These are phyloP conservation scores for Euspilapteryx auroguttella DNA, from an alignment of 2,888 invertebrate species.

Conservation along the genomic window DNA sequence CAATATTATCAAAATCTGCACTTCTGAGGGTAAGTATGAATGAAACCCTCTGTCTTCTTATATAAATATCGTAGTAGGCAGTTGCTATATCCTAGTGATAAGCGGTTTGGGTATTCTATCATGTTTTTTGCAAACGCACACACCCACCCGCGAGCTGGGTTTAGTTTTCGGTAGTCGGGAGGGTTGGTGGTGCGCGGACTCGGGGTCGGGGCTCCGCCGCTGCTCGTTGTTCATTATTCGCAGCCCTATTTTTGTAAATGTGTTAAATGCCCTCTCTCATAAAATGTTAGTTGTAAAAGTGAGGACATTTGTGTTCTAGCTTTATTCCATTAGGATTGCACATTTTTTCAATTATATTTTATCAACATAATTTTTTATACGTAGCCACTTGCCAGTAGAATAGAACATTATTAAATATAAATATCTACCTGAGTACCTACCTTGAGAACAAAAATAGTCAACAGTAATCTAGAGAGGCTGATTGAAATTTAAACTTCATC, in stretches of 20 bases:
- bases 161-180: conserved; percentile 2
- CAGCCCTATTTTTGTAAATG: conserved; percentile 20
- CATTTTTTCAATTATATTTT: no score
- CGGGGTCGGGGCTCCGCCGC: conserved; percentile 5
- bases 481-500: no score
- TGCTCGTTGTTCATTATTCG: conserved; percentile 7
- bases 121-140: conserved; percentile 8
- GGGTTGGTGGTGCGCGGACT: neutral
- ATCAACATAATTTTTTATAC: no score
- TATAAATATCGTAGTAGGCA: neutral
- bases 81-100: neutral
- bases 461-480: no score
- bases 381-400: no score
- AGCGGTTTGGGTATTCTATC: conserved; percentile 1
- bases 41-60: conserved; percentile 15
- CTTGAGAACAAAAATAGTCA: no score
- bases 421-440: no score
- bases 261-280: no score
- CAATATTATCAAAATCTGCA: conserved; percentile 17
- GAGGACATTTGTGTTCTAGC: no score
- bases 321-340: no score
- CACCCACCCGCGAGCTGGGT: conserved; percentile 18
- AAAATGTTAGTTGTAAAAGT: no score
- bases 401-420: no score
- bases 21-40: conserved; percentile 41